phyloP scores from a whole-genome alignment of 2,113 vertebrate genomes.

The Cromileptes altivelis region DNA sequence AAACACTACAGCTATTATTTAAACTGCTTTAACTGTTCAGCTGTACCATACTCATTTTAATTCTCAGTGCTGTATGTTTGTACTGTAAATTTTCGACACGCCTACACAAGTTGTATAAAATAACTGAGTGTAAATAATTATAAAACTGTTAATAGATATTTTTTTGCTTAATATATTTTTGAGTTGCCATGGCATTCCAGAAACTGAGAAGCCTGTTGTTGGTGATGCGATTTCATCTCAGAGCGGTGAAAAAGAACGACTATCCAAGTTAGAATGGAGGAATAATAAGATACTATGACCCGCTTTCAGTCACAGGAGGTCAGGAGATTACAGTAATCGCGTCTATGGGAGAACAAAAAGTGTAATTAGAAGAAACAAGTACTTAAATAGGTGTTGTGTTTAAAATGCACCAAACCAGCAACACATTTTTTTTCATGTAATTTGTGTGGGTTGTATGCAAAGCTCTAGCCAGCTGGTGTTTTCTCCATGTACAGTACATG shows the following conservation, averaged over 20 bases:
- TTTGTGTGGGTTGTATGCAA: background rate
- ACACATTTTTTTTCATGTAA: background rate
- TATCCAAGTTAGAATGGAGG: background rate
- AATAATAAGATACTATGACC: background rate
- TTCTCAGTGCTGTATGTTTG: too few relatives aligned
- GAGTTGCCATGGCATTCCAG: background rate
- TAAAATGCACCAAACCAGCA: background rate
- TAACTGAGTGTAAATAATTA: too few relatives aligned
- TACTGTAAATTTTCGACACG: too few relatives aligned
- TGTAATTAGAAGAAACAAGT: background rate
- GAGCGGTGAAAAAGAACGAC: background rate
- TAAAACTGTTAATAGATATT: background rate
- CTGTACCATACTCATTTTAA: too few relatives aligned
- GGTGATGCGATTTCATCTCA: background rate
- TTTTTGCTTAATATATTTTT: background rate
- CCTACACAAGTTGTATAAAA: background rate
- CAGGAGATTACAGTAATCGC: background rate
- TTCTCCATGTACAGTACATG: background rate
- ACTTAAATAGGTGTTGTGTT: background rate
- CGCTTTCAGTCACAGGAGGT: background rate
- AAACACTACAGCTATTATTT: too few relatives aligned
- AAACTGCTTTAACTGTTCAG: too few relatives aligned
- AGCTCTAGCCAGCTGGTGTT: slow-evolving; percentile 4
- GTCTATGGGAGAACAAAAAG: too few relatives aligned
- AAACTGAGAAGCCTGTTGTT: background rate